A percentile compares a stretch with the other conserved stretches of the same genome.
Conservation (phyloP, 1,140 invertebrate genomes). For the Brachionus angularis region DNA sequence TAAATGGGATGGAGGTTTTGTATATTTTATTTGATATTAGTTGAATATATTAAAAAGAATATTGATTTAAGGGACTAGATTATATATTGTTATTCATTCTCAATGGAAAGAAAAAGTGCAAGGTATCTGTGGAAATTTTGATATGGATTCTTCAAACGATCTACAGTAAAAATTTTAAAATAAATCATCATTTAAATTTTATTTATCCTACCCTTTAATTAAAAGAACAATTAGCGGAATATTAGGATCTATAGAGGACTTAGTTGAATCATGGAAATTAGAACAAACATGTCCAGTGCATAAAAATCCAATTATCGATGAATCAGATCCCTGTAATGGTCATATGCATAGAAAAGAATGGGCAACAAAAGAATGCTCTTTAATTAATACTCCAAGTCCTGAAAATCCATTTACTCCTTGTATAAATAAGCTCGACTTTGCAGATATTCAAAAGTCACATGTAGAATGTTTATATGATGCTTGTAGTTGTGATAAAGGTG, state of each 20-base stretch:
- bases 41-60: conserved; percentile 68
- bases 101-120: conserved; percentile 62
- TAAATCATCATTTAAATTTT: background rate
- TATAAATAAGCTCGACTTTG: conserved; percentile 26
- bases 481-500: conserved; percentile 74
- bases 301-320: background rate
- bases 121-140: conserved; percentile 85
- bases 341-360: conserved; percentile 39
- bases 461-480: conserved; percentile 43
- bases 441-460: conserved; percentile 3
- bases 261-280: conserved; percentile 44
- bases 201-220: background rate
- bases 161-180: conserved; percentile 6
- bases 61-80: conserved; percentile 62
- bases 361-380: conserved; percentile 39
- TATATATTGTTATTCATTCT: conserved; percentile 30
- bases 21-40: too few species aligned
- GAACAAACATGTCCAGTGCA: conserved; percentile 38
- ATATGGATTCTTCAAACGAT: conserved; percentile 73
- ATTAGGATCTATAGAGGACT: background rate
- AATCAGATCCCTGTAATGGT: conserved; percentile 29
- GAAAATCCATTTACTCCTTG: conserved; percentile 32
- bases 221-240: conserved; percentile 29
- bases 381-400: background rate
- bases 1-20: conserved; percentile 80